Percentiles rank a stretch among this genome's conserved stretches.
phyloP scores from a whole-genome alignment of 2,113 vertebrate species.

The Anas platyrhynchos region DNA sequence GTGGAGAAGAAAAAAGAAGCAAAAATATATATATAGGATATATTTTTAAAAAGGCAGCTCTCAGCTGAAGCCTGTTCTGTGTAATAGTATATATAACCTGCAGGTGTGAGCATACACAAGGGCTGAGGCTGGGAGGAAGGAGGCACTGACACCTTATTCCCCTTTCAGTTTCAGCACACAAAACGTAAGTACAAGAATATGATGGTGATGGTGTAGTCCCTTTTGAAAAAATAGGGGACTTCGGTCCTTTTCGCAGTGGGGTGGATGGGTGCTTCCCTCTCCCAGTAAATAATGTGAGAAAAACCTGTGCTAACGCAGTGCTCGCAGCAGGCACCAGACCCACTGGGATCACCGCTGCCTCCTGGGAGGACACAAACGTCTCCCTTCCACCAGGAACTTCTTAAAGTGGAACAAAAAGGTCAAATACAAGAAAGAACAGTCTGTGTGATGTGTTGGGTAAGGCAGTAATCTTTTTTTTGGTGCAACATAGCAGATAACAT shows the following conservation, averaged over 20 bases:
- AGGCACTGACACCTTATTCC: not conserved
- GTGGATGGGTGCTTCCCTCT: not conserved
- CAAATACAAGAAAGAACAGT: not conserved
- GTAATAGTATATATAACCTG: rapidly evolving
- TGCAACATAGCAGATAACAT: rapidly evolving
- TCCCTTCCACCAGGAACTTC: not conserved
- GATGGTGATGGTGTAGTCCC: not conserved
- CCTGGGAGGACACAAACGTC: not conserved
- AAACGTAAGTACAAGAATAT: not conserved
- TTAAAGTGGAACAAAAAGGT: not conserved
- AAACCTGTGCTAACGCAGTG: not conserved
- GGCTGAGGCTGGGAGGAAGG: not conserved
- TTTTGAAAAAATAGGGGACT: not conserved
- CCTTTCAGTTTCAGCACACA: not conserved
- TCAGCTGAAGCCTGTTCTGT: rapidly evolving
- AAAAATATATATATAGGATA: not conserved
- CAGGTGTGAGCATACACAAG: not conserved
- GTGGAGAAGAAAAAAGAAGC: rapidly evolving
- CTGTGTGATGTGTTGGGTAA: rapidly evolving
- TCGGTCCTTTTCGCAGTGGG: no score
- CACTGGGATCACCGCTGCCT: not conserved
- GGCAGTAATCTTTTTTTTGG: rapidly evolving
- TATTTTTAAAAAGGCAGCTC: not conserved
- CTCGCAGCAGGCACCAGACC: not conserved
- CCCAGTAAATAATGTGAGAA: not conserved